A percentile compares a stretch with the other conserved stretches of the same genome.
These are phyloP conservation scores for Dasypus novemcinctus DNA, from an alignment of 2,113 vertebrate species.

Conservation along the genomic window DNA sequence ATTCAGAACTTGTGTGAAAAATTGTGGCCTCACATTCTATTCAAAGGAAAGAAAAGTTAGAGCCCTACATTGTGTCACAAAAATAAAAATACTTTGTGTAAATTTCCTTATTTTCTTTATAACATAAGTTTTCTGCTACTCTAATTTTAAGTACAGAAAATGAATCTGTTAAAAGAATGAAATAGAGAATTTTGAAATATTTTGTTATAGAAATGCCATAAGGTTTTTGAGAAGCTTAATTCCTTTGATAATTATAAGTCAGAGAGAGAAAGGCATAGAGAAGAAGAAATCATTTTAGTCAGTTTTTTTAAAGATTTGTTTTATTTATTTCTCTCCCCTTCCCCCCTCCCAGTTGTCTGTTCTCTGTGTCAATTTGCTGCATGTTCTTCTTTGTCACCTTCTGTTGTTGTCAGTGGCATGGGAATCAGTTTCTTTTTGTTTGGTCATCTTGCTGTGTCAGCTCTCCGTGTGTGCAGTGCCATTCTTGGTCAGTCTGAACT, in stretches of 20 bases:
- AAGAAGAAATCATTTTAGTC: neutral
- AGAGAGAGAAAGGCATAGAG: neutral
- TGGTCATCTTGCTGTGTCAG: no score
- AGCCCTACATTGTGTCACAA: neutral
- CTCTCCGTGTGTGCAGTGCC: no score
- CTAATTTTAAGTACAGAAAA: conserved; percentile 16
- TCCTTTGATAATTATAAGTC: neutral
- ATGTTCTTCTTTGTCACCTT: no score
- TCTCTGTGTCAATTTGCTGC: no score
- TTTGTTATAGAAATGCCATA: neutral
- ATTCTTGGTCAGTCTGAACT: no score
- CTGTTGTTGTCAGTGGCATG: no score
- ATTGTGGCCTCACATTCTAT: neutral
- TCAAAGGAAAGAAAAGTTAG: neutral
- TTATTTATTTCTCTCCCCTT: no score
- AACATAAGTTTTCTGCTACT: neutral
- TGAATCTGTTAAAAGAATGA: neutral
- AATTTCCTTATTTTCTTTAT: neutral
- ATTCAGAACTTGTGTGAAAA: neutral
- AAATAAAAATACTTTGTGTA: neutral
- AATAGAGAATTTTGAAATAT: neutral
- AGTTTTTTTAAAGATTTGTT: no score
- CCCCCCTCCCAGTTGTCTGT: no score
- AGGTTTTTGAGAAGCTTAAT: neutral
- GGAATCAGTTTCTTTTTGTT: no score